These are phyloP conservation scores for Nemotelus nigrinus DNA, from an alignment of 2,888 invertebrate species.

Conservation along the genomic window DNA sequence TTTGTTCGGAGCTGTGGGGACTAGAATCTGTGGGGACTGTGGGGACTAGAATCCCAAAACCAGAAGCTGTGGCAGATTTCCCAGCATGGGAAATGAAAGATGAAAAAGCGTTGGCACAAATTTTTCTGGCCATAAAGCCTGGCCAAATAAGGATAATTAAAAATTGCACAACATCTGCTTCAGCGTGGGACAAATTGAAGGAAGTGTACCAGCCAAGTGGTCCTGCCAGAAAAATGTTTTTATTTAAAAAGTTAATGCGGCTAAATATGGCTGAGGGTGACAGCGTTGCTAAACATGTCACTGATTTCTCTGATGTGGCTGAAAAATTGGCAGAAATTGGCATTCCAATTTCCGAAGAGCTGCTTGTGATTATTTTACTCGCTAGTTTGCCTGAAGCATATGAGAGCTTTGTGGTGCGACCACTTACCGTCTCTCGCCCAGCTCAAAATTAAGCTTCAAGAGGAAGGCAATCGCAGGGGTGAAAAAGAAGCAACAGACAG, in stretches of 20 bases:
- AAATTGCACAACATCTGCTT: background rate
- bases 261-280: background rate
- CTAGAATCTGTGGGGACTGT: too few species aligned
- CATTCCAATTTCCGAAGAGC: background rate
- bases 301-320: background rate
- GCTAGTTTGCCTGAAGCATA: background rate
- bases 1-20: background rate
- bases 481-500: background rate
- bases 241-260: background rate
- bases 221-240: background rate
- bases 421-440: background rate
- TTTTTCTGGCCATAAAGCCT: background rate
- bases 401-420: slow-evolving; percentile 4
- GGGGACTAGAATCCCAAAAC: background rate
- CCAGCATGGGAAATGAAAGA: background rate
- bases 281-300: background rate
- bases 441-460: background rate
- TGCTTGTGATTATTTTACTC: background rate
- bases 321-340: background rate
- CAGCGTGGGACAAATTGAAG: slow-evolving; percentile 12
- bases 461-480: background rate
- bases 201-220: background rate
- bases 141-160: background rate
- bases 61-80: background rate
- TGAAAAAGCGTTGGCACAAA: slow-evolving; percentile 15